These are phyloP conservation scores for Gymnocypris eckloni DNA, from an alignment of 2,797 vertebrate species.

Conservation along the genomic window DNA sequence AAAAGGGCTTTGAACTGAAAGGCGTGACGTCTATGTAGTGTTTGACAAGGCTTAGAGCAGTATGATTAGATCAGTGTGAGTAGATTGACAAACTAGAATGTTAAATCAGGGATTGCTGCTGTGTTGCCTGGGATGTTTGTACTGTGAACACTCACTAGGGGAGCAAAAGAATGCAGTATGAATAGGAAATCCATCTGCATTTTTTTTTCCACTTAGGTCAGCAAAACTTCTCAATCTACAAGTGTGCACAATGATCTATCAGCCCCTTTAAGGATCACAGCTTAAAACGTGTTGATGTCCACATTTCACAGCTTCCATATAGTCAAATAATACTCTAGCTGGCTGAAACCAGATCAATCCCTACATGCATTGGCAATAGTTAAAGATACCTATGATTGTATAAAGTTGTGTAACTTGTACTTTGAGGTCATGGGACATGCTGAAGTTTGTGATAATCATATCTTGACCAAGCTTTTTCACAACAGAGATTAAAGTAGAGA, in stretches of 20 bases:
- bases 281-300: slow-evolving; percentile 38
- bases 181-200: slow-evolving; percentile 68
- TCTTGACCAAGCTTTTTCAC: background rate
- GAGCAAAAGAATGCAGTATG: slow-evolving; percentile 45
- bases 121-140: slow-evolving; percentile 16
- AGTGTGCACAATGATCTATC: slow-evolving; percentile 23
- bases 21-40: background rate
- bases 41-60: background rate
- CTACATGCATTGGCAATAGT: slow-evolving; percentile 24
- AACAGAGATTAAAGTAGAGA: slow-evolving; percentile 4
- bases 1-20: background rate
- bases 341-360: slow-evolving; percentile 46
- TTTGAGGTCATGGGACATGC: slow-evolving; percentile 22
- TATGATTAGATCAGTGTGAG: slow-evolving; percentile 1
- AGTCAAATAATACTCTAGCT: slow-evolving; percentile 41
- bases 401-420: slow-evolving; percentile 39
- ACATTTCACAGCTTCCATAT: background rate
- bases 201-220: slow-evolving; percentile 72
- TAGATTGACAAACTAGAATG: background rate
- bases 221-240: slow-evolving; percentile 57
- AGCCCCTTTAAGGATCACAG: background rate
- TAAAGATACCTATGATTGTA: slow-evolving; percentile 20
- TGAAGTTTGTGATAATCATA: slow-evolving; percentile 18
- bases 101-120: slow-evolving; percentile 13
- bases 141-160: slow-evolving; percentile 39